Percentiles rank a stretch among this genome's conserved stretches.
phyloP scores from a whole-genome alignment of 2,797 vertebrate species.

The Tapera naevia region DNA sequence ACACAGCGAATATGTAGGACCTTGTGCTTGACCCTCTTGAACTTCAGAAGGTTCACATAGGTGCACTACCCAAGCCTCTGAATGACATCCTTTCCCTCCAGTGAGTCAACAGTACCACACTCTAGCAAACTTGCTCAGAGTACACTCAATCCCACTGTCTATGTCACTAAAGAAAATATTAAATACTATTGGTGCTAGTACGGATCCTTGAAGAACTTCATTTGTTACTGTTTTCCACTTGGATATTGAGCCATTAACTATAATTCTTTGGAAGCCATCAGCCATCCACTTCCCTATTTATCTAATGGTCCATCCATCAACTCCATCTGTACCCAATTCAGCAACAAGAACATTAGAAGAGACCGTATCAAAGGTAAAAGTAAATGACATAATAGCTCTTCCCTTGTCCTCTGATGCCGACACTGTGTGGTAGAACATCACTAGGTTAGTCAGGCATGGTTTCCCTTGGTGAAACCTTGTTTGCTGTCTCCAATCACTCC shows the following conservation, averaged over 20 bases:
- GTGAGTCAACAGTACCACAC: not conserved
- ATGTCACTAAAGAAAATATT: not conserved
- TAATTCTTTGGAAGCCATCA: not conserved
- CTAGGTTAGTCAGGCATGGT: too few species aligned
- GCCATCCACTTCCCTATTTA: not conserved
- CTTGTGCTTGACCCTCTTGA: not conserved
- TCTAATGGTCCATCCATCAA: not conserved
- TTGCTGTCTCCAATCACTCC: not conserved
- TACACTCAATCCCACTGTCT: not conserved
- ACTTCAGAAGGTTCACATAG: not conserved
- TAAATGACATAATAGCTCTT: accelerated
- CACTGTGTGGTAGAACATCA: not conserved
- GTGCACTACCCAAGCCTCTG: not conserved
- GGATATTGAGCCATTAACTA: not conserved
- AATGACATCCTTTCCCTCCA: not conserved
- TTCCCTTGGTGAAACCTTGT: not conserved
- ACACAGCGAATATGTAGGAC: not conserved
- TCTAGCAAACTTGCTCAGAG: not conserved
- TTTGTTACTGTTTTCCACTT: not conserved
- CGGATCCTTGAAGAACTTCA: accelerated
- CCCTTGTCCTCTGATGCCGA: not conserved
- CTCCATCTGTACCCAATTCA: not conserved
- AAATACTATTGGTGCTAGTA: not conserved
- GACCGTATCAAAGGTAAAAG: not conserved
- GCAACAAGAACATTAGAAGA: not conserved